Percentiles rank a stretch among this genome's conserved stretches.
Conservation (phyloP, 2,888 invertebrate genomes). For the Chloroclystis v-ata region DNA sequence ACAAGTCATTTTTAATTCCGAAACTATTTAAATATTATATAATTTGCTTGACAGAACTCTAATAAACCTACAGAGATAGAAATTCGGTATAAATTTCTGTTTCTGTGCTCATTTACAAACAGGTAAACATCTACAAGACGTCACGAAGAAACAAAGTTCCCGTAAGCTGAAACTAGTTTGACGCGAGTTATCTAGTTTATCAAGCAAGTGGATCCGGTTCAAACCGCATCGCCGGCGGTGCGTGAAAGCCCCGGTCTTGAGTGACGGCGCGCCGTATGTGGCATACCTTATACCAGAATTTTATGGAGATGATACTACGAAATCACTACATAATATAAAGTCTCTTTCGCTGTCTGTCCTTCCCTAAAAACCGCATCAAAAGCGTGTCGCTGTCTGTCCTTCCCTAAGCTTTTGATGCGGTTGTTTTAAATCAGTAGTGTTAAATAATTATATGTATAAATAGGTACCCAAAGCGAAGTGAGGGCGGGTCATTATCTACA, state of each 20-base stretch:
- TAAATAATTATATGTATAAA: too few relatives aligned
- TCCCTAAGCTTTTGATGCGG: neutral
- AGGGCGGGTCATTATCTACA: too few relatives aligned
- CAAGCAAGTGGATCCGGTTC: constrained; percentile 8
- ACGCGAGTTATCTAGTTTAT: neutral
- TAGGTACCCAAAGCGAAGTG: too few relatives aligned
- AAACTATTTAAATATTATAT: too few relatives aligned
- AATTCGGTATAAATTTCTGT: too few relatives aligned
- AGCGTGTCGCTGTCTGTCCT: neutral
- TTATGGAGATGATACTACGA: constrained; percentile 34
- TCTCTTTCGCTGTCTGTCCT: neutral
- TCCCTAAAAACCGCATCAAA: neutral
- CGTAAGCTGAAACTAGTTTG: neutral
- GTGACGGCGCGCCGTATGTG: constrained; percentile 40
- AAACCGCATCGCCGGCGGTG: constrained; percentile 37
- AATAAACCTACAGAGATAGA: too few relatives aligned
- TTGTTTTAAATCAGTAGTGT: too few relatives aligned
- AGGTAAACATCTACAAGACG: too few relatives aligned
- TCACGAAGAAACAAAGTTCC: neutral
- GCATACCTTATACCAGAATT: constrained; percentile 31
- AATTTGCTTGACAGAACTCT: too few relatives aligned
- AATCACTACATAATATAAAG: neutral
- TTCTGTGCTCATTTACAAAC: too few relatives aligned
- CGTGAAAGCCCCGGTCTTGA: constrained; percentile 49
- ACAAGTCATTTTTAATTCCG: too few relatives aligned